Conservation (phyloP, 2,113 vertebrate genomes). For the Amazona vittata region DNA sequence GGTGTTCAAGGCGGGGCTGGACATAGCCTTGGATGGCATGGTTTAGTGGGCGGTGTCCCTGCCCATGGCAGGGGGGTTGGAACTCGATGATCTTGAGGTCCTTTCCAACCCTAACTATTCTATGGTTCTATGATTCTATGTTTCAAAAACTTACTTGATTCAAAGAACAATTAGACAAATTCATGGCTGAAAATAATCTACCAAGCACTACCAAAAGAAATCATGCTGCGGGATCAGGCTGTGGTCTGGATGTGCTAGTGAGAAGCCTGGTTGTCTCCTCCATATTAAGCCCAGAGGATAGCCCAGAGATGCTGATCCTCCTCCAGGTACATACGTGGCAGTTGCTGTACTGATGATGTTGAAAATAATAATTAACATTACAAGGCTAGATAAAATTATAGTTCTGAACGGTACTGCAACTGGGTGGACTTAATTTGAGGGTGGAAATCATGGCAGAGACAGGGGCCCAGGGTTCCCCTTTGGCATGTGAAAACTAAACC, state of each 20-base stretch:
- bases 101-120: too few species aligned
- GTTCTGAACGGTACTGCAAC: background rate
- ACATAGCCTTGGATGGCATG: too few species aligned
- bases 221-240: background rate
- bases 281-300: background rate
- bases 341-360: background rate
- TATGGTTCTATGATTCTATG: background rate
- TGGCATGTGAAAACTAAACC: background rate
- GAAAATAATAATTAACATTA: conserved; percentile 33
- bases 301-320: background rate
- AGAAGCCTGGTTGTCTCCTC: background rate
- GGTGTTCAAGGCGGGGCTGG: too few species aligned
- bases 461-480: background rate
- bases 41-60: too few species aligned
- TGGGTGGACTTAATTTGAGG: background rate
- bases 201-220: background rate
- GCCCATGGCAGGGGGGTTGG: too few species aligned
- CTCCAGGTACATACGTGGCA: background rate
- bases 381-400: background rate
- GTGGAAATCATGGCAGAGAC: background rate
- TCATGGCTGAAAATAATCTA: background rate
- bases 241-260: background rate
- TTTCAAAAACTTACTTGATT: conserved; percentile 8
- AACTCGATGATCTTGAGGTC: too few species aligned
- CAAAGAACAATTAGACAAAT: conserved; percentile 19